Percentiles rank a stretch among this genome's conserved stretches.
phyloP scores from a whole-genome alignment of 2,888 invertebrate species.

The Lithophane socia region DNA sequence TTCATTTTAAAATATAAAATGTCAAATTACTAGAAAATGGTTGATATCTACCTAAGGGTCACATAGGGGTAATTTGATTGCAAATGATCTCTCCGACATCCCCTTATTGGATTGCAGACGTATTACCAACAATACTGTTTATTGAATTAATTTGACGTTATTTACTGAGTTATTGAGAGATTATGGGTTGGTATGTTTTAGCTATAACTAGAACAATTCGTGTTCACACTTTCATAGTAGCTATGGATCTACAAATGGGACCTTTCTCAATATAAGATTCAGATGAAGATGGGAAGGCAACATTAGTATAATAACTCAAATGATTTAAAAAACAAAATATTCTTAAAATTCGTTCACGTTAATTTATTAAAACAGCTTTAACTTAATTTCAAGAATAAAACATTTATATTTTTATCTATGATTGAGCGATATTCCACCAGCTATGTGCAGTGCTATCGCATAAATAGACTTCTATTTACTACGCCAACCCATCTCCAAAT shows the following conservation, averaged over 20 bases:
- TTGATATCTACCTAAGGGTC: background rate
- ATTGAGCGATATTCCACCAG: background rate
- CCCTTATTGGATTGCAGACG: no score
- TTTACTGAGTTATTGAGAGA: background rate
- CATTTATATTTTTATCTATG: no score
- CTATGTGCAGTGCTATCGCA: background rate
- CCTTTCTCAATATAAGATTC: conserved; percentile 13
- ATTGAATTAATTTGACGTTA: background rate
- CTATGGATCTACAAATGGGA: conserved; percentile 42
- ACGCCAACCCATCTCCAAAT: conserved; percentile 38
- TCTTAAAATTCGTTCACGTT: background rate
- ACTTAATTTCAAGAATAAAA: background rate
- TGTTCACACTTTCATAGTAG: conserved; percentile 30
- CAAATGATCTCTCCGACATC: background rate
- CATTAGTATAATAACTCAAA: background rate
- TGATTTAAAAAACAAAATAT: background rate
- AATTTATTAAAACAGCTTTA: background rate
- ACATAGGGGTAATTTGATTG: background rate
- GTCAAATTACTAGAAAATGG: background rate
- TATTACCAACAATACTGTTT: background rate
- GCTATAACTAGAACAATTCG: background rate
- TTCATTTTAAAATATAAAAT: background rate
- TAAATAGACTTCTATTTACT: background rate
- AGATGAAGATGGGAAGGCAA: conserved; percentile 38
- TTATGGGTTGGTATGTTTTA: background rate